Base-by-base conservation (phyloP, 2,797 vertebrate genomes). In the Centroberyx gerrardi region DNA sequence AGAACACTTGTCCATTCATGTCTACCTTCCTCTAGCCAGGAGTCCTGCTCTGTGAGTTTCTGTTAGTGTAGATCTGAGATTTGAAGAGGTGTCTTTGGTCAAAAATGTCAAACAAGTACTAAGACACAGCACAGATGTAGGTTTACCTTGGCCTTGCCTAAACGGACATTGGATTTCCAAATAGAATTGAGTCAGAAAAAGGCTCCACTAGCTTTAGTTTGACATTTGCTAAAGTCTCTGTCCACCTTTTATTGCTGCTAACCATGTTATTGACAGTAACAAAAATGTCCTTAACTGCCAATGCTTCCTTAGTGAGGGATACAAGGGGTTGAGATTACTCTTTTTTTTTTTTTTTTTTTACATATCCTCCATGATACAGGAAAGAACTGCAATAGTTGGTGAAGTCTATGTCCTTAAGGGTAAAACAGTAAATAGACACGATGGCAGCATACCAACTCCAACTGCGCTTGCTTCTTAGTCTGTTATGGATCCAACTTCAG, bases 371-470 rank as follows among this genome's bases (percentile, higher is more conserved):
- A 14, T 61, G 52, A 15, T 44, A 31, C 10, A 52, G 51, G 65
- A 62, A 68, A 63, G 13, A 61, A 52, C 49, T 58, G 28, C 64
- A 62, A n/a, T 66, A 49, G 46, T 79, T 81, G 56, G 58, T 61
- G 18, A 71, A 49, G 53, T 59, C 48, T 83, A 53, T 68, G 56
- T 51, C 62, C 22, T 44, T 61, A 58, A 51, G 53, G 63, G 27
- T 49, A 36, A 62, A 78, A 46, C 68, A 67, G 65, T 86, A 83
- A 86, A 90, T 81, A 88, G 80, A 84, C 69, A 71, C 71, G 55
- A 15, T 76, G 63, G 81, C 83, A 74, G 28, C 64, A 55, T 68
- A 81, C 72, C 73, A 86, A 59, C 80, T 72, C 52, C 82, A 60
- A n/a, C 76, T 80, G 63, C 72, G 85, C 59, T 65, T 74, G 8